Evolutionary conservation across 2,113 vertebrate genomes (phyloP), one percentile per base, ranked within the genome.

Genomic region (Tragelaphus imberbis): DNA sequence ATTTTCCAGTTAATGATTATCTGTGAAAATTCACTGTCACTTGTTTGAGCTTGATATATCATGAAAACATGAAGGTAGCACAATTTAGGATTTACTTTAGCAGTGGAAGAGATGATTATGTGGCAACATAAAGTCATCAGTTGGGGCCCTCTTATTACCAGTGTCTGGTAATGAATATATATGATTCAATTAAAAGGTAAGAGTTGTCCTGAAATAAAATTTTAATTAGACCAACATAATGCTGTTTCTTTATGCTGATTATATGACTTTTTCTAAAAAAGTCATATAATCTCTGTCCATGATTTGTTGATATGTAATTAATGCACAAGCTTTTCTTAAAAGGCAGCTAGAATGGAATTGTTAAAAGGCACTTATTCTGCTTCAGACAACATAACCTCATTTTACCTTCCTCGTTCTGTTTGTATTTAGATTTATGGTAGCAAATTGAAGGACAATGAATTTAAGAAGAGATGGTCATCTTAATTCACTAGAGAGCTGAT

Each of bases 151-250:
- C 4, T 82, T 84, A 68, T 49, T 89, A 91, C 53, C 91, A 21
- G 61, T 88, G 75, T 47, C 84, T 92, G 85, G 5, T 28, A 94
- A n/a, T 90, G 33, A 87, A 71, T 84, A 81, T 84, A 47, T 86
- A 84, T 79, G 82, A 77, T 56, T 49, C 40, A 97, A 53, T 95
- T 84, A 95, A 96, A 97, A 97, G 23, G 56, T 95, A 95, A 11
- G 15, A 63, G 23, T 23, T 84, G 9, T 56, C 82, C 55, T 89
- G 61, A 84, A 91, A 47, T 87, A 61, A 91, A 71, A 12, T 90
- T 97, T 97, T 92, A 96, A 90, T 84, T 94, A 95, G 92, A 49
- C 16, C 19, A 84, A 81, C 2, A 36, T n/a, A 91, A 90, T 94
- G 8, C 15, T 92, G 21, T 89, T 92, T 86, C 71, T 92, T n/a